Base-by-base conservation (phyloP, 2,888 invertebrate genomes). In the Sicus ferrugineus region DNA sequence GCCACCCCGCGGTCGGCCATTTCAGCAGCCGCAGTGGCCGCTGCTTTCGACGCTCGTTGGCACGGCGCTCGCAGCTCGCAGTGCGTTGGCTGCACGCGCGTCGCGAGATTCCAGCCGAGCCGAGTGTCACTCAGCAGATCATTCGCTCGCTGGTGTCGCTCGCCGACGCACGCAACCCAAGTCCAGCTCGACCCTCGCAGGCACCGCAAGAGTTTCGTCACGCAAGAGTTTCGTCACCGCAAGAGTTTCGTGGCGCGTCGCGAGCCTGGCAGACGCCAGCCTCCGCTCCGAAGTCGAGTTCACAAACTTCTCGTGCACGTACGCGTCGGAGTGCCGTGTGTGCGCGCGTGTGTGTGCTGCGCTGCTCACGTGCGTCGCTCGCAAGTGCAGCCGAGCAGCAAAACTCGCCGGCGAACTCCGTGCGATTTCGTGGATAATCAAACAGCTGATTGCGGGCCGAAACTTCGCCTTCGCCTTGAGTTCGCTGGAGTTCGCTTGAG, bases 341-440 rank as follows among this genome's bases (percentile, higher is more conserved):
- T 34, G 59, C 21, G 26, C 28, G 9, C 14, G 61, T 50, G 38
- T 38, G 63, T 31, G 31, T 19, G 14, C 59, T 31, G 38, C 52
- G 30, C 19, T n/a, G 59, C 54, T 46, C 59, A 67, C 67, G 67
- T 67, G 67, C 42, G 48, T 59, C 59, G 59, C 23, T 46, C 21
- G 19, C 70, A 72, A 74, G 72, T 70, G 72, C 73, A 72, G 68
- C 71, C 70, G 64, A 69, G 70, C 73, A 72, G 67, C 71, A 73
- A 72, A 50, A 46, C 56, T 73, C 73, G 50, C n/a, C 28, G 11
- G 14, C n/a, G 26, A 9, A 26, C 16, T 26, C 23, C 54, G 63
- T 21, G 50, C 73, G 70, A 72, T 78, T 78, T 77, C 75, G 76
- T 78, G 80, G 79, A 77, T 80, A 81, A 81, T 83, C 83, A 80